phyloP scores from a whole-genome alignment of 2,113 vertebrate genomes.

The Cygnus atratus region DNA sequence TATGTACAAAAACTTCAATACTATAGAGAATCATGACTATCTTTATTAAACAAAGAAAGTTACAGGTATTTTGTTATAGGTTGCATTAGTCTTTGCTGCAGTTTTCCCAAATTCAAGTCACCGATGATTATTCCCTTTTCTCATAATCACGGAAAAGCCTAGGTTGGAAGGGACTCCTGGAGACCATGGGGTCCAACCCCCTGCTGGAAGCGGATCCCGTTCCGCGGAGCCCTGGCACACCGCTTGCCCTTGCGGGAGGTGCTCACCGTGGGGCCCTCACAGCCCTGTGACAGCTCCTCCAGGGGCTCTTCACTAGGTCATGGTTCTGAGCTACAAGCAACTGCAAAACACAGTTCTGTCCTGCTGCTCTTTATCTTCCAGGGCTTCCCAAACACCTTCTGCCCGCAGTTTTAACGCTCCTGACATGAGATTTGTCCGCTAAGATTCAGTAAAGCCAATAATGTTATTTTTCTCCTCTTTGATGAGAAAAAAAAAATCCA shows the following conservation, averaged over 20 bases:
- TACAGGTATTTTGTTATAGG: not conserved
- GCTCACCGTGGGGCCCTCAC: not conserved
- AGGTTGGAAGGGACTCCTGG: not conserved
- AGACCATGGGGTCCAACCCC: rapidly evolving
- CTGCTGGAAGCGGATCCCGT: not conserved
- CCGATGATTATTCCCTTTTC: not conserved
- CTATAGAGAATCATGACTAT: not conserved
- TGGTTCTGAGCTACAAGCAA: not conserved
- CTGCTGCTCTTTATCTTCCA: too few relatives aligned
- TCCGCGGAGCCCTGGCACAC: not conserved
- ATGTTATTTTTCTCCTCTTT: not conserved
- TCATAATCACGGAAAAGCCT: not conserved
- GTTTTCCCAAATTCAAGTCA: not conserved
- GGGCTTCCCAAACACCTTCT: not conserved
- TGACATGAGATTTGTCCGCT: not conserved
- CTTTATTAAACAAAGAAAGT: not conserved
- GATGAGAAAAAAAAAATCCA: not conserved
- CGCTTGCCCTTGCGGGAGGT: not conserved
- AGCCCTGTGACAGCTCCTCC: not conserved
- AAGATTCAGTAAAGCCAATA: not conserved
- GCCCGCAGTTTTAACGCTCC: not conserved
- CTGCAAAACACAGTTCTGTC: rapidly evolving
- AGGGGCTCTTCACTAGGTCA: rapidly evolving
- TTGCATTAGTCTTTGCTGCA: too few relatives aligned
- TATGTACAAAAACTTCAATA: not conserved